phyloP scores from a whole-genome alignment of 1,140 invertebrate genomes.

The Ceratosolen solmsi region DNA sequence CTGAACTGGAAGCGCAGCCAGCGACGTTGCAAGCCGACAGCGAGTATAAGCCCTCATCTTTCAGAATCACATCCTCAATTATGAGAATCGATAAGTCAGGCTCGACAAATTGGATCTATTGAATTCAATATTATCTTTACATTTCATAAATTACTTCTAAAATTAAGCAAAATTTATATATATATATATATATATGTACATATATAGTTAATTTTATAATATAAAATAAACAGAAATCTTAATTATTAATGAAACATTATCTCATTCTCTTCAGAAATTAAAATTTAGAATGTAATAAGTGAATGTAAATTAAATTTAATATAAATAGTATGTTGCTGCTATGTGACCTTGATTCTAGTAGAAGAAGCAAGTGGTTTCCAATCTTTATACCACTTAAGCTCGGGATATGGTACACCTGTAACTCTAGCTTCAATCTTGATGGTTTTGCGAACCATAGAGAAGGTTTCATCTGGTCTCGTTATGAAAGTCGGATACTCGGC shows the following conservation, averaged over 20 bases:
- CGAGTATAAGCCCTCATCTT: conserved; percentile 95
- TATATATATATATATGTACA: too few species aligned
- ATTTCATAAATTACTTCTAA: too few species aligned
- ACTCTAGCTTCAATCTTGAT: conserved; percentile 89
- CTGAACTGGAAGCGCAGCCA: conserved; percentile 90
- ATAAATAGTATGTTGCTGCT: too few species aligned
- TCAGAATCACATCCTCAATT: conserved; percentile 88
- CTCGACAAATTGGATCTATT: conserved; percentile 85
- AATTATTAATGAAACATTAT: too few species aligned
- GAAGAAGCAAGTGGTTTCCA: conserved; percentile 91
- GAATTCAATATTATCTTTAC: not conserved
- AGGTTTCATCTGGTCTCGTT: conserved; percentile 86
- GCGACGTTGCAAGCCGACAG: conserved; percentile 94
- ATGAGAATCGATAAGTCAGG: conserved; percentile 88
- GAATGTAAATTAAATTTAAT: too few species aligned
- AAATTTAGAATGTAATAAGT: too few species aligned
- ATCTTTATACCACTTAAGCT: conserved; percentile 98
- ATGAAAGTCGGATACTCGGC: conserved; percentile 95
- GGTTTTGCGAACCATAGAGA: conserved; percentile 82
- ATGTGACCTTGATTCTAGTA: conserved; percentile 82
- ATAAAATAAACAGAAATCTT: too few species aligned
- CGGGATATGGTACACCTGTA: conserved; percentile 91
- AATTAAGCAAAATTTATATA: too few species aligned
- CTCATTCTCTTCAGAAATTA: too few species aligned
- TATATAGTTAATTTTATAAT: too few species aligned